Evolutionary conservation across 1,140 invertebrate genomes (phyloP).

Genomic region (Pemphigus obesinymphae): DNA sequence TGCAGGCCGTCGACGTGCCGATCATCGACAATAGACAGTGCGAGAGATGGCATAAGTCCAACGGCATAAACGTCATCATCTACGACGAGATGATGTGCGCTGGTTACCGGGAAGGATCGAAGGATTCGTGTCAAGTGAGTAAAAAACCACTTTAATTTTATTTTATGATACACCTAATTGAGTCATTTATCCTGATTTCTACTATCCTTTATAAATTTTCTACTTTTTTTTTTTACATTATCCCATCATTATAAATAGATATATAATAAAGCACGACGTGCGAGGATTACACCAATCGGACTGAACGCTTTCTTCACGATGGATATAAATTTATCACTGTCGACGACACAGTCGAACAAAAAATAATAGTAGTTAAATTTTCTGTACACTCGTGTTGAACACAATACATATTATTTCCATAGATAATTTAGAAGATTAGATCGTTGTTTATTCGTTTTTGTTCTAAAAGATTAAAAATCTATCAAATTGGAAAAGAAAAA

Average conservation of each 20-base stretch:
- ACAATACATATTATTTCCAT: too few species aligned
- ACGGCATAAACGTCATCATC: conserved; percentile 83
- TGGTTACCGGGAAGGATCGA: conserved; percentile 84
- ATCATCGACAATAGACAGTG: conserved; percentile 83
- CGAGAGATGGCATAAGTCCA: conserved; percentile 62
- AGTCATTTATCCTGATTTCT: too few species aligned
- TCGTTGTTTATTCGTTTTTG: too few species aligned
- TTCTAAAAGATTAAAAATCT: too few species aligned
- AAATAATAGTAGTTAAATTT: neutral
- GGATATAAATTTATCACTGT: neutral
- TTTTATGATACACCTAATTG: too few species aligned
- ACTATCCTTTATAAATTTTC: too few species aligned
- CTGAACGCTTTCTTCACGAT: neutral
- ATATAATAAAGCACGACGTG: too few species aligned
- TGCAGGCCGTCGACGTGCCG: conserved; percentile 89
- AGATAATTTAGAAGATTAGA: too few species aligned
- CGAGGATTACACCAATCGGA: neutral
- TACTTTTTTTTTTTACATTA: too few species aligned
- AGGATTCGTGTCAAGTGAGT: conserved; percentile 70
- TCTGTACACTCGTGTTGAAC: neutral
- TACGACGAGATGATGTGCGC: conserved; percentile 97
- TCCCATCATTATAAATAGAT: too few species aligned
- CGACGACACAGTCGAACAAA: neutral
- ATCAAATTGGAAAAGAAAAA: neutral
- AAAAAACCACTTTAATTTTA: too few species aligned